phyloP scores from a whole-genome alignment of 1,140 invertebrate species.

The Parasteatoda tepidariorum region DNA sequence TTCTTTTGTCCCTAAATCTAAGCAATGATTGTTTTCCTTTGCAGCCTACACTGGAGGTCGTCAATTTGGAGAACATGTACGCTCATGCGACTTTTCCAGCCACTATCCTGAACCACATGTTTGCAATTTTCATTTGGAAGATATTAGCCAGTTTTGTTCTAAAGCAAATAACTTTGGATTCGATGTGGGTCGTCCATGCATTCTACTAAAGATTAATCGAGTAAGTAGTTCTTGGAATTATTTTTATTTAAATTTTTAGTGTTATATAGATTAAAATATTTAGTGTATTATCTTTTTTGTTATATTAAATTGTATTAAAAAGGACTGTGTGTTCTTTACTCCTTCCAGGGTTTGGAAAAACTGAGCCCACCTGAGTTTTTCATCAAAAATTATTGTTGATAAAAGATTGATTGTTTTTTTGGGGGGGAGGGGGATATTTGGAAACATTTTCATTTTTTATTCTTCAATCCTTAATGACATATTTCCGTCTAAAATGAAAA shows the following conservation, averaged over 20 bases:
- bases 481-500: too few relatives aligned
- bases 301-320: background rate
- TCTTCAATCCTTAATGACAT: too few relatives aligned
- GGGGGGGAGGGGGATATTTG: too few relatives aligned
- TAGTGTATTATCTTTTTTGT: background rate
- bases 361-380: too few relatives aligned
- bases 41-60: constrained; percentile 72
- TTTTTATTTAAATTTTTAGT: background rate
- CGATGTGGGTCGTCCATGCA: constrained; percentile 79
- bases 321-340: too few relatives aligned
- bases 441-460: too few relatives aligned
- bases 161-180: constrained; percentile 80
- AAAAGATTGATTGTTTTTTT: too few relatives aligned
- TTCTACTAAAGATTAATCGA: constrained; percentile 87
- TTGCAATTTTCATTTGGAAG: constrained; percentile 77
- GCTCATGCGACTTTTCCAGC: constrained; percentile 75
- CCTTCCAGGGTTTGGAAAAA: too few relatives aligned
- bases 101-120: constrained; percentile 73
- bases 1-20: too few relatives aligned
- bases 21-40: constrained; percentile 50
- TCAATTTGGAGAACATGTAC: constrained; percentile 67
- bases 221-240: constrained; percentile 69
- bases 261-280: background rate
- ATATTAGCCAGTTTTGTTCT: constrained; percentile 76
- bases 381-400: too few relatives aligned